These are phyloP conservation scores for Cinara cedri DNA, from an alignment of 2,888 invertebrate genomes.

Conservation along the genomic window DNA sequence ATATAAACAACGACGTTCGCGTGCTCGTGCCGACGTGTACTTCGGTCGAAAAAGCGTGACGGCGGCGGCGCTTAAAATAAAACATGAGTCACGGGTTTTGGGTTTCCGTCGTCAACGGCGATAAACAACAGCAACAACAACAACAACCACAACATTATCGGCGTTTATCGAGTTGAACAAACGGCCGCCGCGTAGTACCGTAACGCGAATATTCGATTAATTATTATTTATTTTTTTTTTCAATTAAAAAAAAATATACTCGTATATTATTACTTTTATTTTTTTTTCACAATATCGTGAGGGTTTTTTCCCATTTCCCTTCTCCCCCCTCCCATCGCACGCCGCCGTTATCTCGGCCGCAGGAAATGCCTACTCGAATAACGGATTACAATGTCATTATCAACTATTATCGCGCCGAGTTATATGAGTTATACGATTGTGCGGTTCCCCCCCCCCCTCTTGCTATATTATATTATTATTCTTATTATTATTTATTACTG, in stretches of 20 bases:
- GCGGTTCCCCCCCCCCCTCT: background rate
- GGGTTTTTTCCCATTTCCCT: too few relatives aligned
- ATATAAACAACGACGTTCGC: background rate
- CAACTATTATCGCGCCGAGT: too few relatives aligned
- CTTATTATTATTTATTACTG: constrained; percentile 28
- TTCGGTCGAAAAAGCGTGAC: constrained; percentile 1
- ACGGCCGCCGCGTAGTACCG: too few relatives aligned
- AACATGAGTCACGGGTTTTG: constrained; percentile 45
- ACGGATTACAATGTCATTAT: constrained; percentile 36
- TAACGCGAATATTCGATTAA: too few relatives aligned
- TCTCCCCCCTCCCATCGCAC: too few relatives aligned
- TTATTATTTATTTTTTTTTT: background rate
- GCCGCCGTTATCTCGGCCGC: constrained; percentile 18
- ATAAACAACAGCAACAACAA: background rate
- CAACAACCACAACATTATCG: too few relatives aligned
- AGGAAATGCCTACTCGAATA: constrained; percentile 55
- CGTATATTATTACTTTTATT: too few relatives aligned
- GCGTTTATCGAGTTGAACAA: too few relatives aligned
- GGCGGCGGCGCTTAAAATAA: constrained; percentile 26
- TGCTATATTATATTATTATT: background rate
- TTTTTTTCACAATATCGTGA: too few relatives aligned
- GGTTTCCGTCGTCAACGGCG: constrained; percentile 20
- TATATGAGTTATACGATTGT: background rate
- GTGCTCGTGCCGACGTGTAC: background rate
- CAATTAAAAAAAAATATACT: too few relatives aligned